Evolutionary conservation across 1,140 invertebrate genomes (phyloP).

Genomic region (Drosophila aff.): DNA sequence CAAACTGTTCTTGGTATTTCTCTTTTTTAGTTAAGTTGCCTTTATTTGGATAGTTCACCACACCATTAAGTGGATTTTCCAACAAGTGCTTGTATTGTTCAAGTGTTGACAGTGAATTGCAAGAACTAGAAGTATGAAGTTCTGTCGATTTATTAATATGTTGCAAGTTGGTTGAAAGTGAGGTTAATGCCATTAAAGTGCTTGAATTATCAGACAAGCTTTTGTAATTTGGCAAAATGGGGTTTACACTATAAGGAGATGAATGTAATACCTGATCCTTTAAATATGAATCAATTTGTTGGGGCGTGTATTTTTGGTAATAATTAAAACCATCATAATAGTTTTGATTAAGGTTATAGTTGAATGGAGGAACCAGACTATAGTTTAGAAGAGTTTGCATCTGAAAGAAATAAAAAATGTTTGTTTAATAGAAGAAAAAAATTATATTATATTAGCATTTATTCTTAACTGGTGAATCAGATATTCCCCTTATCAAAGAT

Average conservation of each 20-base stretch:
- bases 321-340: conserved; percentile 1
- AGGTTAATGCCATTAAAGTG: neutral
- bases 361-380: neutral
- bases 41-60: conserved; percentile 3
- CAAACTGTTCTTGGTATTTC: neutral
- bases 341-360: neutral
- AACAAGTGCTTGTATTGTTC: neutral
- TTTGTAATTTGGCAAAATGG: neutral
- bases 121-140: too few species aligned
- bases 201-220: neutral
- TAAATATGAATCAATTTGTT: neutral
- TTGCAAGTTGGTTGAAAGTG: neutral
- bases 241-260: neutral
- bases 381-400: conserved; percentile 3
- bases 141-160: neutral
- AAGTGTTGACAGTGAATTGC: neutral
- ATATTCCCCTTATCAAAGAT: too few species aligned
- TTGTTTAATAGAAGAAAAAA: too few species aligned
- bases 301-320: conserved; percentile 4
- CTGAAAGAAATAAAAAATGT: neutral
- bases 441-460: too few species aligned
- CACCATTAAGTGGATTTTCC: neutral
- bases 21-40: neutral
- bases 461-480: too few species aligned
- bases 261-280: neutral